Conservation (phyloP, 2,113 vertebrate genomes). For the Lampris incognitus region DNA sequence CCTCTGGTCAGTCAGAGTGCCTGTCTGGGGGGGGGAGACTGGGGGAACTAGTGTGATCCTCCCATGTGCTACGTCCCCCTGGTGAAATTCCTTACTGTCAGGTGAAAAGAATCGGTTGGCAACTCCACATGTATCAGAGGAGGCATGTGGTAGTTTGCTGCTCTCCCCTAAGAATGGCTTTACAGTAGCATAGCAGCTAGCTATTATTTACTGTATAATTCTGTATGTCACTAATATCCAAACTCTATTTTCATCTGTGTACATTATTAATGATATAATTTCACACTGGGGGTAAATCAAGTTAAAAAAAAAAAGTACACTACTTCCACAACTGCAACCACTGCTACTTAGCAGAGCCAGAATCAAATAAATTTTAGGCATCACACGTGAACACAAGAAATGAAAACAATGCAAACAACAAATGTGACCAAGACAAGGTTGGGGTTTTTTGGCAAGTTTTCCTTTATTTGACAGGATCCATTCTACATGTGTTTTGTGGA, state of each 20-base stretch:
- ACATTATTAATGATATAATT: constrained; percentile 7
- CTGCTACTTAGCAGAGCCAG: too few species aligned
- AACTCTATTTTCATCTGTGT: constrained; percentile 18
- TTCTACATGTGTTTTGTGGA: background rate
- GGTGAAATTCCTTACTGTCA: too few species aligned
- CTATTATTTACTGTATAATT: constrained; percentile 21
- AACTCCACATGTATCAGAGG: too few species aligned
- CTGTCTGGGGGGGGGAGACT: too few species aligned
- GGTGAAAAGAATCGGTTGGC: too few species aligned
- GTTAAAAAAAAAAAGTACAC: background rate
- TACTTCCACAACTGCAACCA: background rate
- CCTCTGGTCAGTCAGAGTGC: too few species aligned
- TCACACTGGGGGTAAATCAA: background rate
- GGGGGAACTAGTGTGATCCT: too few species aligned
- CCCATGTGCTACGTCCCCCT: too few species aligned
- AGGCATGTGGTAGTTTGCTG: too few species aligned
- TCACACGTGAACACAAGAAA: too few species aligned
- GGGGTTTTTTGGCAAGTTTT: too few species aligned
- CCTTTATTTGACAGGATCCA: constrained; percentile 30
- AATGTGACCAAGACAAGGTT: background rate
- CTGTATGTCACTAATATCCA: constrained; percentile 1
- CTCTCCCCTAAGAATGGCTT: background rate
- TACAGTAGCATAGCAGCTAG: background rate
- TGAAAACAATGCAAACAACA: background rate
- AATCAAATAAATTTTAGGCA: too few species aligned